These are phyloP conservation scores for Plectrocnemia conspersa DNA, from an alignment of 1,140 invertebrate genomes.

Conservation along the genomic window DNA sequence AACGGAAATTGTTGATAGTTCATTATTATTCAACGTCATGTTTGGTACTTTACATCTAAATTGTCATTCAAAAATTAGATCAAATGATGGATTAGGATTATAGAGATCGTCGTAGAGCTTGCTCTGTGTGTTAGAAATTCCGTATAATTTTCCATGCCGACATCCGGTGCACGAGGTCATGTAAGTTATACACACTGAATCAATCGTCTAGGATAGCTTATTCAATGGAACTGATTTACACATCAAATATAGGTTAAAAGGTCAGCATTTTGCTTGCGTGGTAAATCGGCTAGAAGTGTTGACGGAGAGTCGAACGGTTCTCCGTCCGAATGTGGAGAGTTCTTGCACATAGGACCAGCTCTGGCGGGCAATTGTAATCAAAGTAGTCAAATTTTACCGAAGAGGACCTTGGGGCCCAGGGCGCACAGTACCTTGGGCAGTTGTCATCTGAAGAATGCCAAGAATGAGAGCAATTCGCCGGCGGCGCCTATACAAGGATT, in stretches of 20 bases:
- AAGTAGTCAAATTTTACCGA: not conserved
- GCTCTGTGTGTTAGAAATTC: too few relatives aligned
- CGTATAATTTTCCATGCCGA: constrained; percentile 46
- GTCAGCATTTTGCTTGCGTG: constrained; percentile 45
- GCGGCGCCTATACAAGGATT: constrained; percentile 1
- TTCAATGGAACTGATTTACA: not conserved
- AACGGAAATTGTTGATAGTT: too few relatives aligned
- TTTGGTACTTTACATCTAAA: too few relatives aligned
- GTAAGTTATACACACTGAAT: constrained; percentile 40
- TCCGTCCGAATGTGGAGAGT: constrained; percentile 43
- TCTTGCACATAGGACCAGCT: constrained; percentile 49
- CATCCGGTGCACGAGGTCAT: constrained; percentile 47
- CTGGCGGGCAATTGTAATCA: constrained; percentile 35
- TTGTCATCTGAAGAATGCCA: constrained; percentile 9
- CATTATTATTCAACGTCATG: too few relatives aligned
- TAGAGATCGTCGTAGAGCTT: too few relatives aligned
- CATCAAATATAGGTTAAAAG: constrained; percentile 42
- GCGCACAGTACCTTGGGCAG: constrained; percentile 36
- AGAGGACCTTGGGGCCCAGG: constrained; percentile 39
- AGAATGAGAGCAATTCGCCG: not conserved
- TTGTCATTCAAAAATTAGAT: too few relatives aligned
- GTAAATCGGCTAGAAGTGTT: constrained; percentile 47
- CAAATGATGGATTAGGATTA: too few relatives aligned
- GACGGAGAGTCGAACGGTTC: constrained; percentile 41
- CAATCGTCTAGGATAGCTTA: not conserved